Evolutionary conservation across 2,113 vertebrate genomes (phyloP), one percentile per base, ranked within the genome.

Genomic region (Chaetodon trifascialis): DNA sequence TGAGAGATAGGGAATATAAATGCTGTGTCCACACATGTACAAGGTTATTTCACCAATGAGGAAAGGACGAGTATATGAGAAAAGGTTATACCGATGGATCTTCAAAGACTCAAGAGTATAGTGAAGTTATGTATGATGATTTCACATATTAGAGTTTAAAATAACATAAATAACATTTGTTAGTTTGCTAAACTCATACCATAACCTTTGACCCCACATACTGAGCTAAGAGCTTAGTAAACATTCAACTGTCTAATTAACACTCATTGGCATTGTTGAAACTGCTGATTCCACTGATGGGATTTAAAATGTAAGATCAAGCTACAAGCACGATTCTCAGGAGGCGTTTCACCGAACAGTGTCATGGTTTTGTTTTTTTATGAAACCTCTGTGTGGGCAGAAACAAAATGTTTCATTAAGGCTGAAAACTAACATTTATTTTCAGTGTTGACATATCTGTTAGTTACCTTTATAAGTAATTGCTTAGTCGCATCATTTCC

Each of bases 281-380:
- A 10, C 36, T 44, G 11, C 42, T 10, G n/a, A 55, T 54, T 38
- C 49, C 10, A 49, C 17, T 52, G 2, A 11, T 47, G 46, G 23
- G 47, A 79, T 71, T 63, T 23, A 54, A 46, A 46, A 19, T 71
- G 36, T 47, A 55, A 49, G 30, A 58, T 21, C 14, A 63, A 15
- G 54, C 16, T 15, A 36, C 58, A 34, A 15, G 11, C 4, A n/a
- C 36, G 21, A 65, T 25, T 65, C n/a, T 44, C 15, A 44, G 11
- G 40, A 23, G 14, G 7, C 14, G 1, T 65, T 65, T 46, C 23
- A 46, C 8, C 16, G 6, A 42, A 64, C 11, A n/a, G 10, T 3
- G 5, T 23, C 12, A 9, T 11, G 21, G 8, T 4, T 4, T 40
- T 21, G 42, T 65, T 4, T 40, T 21, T 63, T 65, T 72, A 12